Base-by-base conservation (phyloP, 1,140 invertebrate genomes). In the Drosophila sproati region DNA sequence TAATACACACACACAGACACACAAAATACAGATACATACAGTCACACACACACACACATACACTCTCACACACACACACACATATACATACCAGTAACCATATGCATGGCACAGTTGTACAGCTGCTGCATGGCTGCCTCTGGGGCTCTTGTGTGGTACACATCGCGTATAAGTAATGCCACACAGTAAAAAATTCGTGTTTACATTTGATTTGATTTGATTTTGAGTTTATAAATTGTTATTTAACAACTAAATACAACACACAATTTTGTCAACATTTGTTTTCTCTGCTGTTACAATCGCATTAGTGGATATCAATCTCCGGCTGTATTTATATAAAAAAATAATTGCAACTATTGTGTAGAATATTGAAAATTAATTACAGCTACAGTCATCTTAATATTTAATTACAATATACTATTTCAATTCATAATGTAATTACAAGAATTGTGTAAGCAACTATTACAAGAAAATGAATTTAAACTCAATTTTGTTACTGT, bases 101-200 rank as follows among this genome's bases (percentile, higher is more conserved):
- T 87, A 88, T 87, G 83, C 85, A 87, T 78, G 80, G 73, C 77
- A 72, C 80, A 83, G 73, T 60, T 80, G 73, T 88, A 74, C 85
- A 80, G 83, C 83, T 85, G 82, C 73, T 86, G 81, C 77, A 83
- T 88, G 67, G 73, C 39, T 43, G 39, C 3, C 39, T 75, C 80
- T 61, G 60, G 83, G 80, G 83, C 34, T 67, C 76, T 63, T 76
- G 74, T 83, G 51, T 78, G 74, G 80, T 51, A 56, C 56, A 80
- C 77, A 67, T 51, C 83, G 83, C 80, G 83, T 88, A 82, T 88
- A 88, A 77, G 83, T 88, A 82, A 74, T 85, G 72, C 68, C 41
- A 70, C 41, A 64, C 34, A 3, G 12, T 52, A 64, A 5, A 47
- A 41, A 43, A 43, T 10, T 41, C 10, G 3, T 43, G 10, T 43